Evolutionary conservation across 2,797 vertebrate species (phyloP).

Genomic region (Pseudocheirus occidentalis): DNA sequence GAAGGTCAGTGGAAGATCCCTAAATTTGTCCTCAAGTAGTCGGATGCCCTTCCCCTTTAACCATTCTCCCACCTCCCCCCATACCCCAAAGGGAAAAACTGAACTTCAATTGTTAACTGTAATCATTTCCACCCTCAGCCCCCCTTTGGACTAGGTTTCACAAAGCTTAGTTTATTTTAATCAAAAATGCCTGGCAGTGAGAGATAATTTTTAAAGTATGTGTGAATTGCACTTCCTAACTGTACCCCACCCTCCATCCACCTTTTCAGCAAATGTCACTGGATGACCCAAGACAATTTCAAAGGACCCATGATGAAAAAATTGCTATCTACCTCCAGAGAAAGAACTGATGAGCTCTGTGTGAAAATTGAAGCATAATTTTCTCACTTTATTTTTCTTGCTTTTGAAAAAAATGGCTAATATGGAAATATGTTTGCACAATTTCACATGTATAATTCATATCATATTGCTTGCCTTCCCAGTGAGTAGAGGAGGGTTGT

Average conservation of each 20-base stretch:
- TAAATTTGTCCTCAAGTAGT: conserved; percentile 34
- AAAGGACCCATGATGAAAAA: background rate
- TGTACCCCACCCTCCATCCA: conserved; percentile 15
- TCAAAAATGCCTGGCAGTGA: conserved; percentile 54
- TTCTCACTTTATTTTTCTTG: background rate
- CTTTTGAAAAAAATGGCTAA: background rate
- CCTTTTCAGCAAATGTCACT: conserved; percentile 17
- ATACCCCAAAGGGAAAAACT: conserved; percentile 12
- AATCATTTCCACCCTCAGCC: conserved; percentile 2
- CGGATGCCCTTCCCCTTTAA: conserved; percentile 16
- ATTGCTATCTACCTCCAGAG: background rate
- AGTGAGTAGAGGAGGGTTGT: background rate
- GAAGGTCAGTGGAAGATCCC: background rate
- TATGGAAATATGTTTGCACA: background rate
- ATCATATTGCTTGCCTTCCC: background rate
- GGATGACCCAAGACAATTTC: background rate
- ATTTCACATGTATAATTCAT: background rate
- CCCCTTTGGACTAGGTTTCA: conserved; percentile 44
- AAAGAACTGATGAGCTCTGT: background rate
- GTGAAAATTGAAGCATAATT: background rate
- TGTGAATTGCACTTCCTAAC: conserved; percentile 34
- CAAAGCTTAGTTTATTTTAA: conserved; percentile 41
- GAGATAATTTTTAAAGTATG: conserved; percentile 46
- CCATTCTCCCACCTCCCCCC: background rate
- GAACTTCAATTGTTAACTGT: conserved; percentile 29